Evolutionary conservation across 2,113 vertebrate genomes (phyloP).

Genomic region (Lagopus leucura): DNA sequence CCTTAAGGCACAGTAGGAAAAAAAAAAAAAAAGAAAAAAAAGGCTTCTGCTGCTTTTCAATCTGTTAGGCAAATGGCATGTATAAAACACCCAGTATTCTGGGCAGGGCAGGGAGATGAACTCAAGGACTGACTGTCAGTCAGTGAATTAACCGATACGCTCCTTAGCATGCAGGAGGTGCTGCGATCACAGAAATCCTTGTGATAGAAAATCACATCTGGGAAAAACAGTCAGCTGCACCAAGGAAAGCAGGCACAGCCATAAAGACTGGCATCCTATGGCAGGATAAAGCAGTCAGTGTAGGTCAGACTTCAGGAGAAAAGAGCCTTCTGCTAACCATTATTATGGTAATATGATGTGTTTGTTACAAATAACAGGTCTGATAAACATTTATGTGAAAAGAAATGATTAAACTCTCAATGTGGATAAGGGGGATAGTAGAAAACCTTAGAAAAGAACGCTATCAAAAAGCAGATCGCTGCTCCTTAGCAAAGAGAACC

Average conservation of each 20-base stretch:
- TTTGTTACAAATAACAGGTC: neutral
- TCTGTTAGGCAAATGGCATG: neutral
- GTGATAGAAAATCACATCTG: neutral
- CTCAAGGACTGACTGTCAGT: neutral
- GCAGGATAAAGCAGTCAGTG: neutral
- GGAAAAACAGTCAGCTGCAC: neutral
- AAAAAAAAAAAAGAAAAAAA: no score
- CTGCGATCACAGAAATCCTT: neutral
- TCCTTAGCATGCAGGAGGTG: neutral
- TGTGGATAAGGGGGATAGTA: neutral
- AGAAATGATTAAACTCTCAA: neutral
- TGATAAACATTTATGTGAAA: neutral
- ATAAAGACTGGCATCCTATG: neutral
- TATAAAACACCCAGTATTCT: neutral
- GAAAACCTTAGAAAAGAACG: neutral
- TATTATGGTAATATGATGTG: neutral
- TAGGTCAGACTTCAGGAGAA: neutral
- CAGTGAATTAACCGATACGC: fast-evolving
- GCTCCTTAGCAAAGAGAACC: neutral
- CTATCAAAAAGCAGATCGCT: no score
- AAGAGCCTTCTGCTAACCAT: neutral
- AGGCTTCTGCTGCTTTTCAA: neutral
- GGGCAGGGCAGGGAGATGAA: neutral
- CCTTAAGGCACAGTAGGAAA: neutral
- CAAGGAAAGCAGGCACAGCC: neutral